phyloP scores from a whole-genome alignment of 2,113 vertebrate species.

The Sphaerodactylus townsendi region DNA sequence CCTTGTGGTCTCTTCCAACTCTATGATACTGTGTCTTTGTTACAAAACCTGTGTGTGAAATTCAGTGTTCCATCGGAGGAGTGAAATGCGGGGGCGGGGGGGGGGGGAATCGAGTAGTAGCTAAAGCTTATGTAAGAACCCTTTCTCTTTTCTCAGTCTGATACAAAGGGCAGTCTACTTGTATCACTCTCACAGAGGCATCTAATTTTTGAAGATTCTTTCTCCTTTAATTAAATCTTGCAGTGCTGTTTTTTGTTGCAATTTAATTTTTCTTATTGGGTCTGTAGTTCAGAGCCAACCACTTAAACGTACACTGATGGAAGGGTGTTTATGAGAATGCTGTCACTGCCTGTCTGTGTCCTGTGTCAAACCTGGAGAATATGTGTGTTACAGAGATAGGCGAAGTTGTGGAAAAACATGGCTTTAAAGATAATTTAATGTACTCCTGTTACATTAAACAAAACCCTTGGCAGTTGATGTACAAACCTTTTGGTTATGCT shows the following conservation, averaged over 20 bases:
- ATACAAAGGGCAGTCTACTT: conserved; percentile 9
- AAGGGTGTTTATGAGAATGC: neutral
- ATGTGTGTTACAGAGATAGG: neutral
- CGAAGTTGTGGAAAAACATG: neutral
- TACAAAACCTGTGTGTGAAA: neutral
- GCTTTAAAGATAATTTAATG: neutral
- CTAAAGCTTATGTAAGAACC: conserved; percentile 60
- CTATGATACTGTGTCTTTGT: too few species aligned
- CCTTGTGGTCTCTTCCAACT: too few species aligned
- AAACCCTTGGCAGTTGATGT: neutral
- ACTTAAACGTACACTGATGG: neutral
- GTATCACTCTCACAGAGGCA: neutral
- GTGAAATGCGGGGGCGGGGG: too few species aligned
- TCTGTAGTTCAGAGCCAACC: neutral
- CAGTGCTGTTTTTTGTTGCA: neutral
- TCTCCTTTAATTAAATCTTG: conserved; percentile 29
- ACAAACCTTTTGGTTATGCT: neutral
- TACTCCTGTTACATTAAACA: neutral
- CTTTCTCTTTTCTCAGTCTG: neutral
- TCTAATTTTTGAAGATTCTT: neutral
- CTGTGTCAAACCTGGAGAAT: conserved; percentile 5
- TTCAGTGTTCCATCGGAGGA: neutral
- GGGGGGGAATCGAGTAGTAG: neutral
- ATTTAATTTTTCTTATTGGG: neutral
- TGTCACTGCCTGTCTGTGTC: neutral